Percentiles rank a stretch among this genome's conserved stretches.
These are phyloP conservation scores for Scaptomyza montana DNA, from an alignment of 1,140 invertebrate species.

Conservation along the genomic window DNA sequence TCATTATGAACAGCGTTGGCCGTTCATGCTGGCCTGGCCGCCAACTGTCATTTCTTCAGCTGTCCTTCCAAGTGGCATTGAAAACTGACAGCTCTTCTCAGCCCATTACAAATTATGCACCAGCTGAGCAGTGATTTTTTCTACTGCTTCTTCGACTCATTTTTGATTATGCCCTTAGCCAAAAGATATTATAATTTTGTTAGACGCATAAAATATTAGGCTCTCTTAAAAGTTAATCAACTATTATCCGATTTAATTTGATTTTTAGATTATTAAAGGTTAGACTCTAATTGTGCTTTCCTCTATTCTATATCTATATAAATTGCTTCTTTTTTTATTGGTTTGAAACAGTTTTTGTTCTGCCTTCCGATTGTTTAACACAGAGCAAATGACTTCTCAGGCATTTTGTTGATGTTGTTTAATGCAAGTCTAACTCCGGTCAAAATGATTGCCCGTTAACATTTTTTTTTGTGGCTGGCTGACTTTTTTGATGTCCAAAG, in stretches of 20 bases:
- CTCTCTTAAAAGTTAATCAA: not conserved
- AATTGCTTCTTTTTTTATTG: too few species aligned
- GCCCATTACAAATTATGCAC: constrained; percentile 36
- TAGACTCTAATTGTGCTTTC: too few species aligned
- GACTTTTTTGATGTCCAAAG: constrained; percentile 9
- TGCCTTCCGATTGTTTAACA: not conserved
- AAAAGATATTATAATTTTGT: not conserved
- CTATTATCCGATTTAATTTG: not conserved
- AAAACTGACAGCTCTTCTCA: constrained; percentile 45
- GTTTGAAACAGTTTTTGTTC: not conserved
- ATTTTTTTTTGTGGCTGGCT: constrained; percentile 9
- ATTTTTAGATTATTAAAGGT: too few species aligned
- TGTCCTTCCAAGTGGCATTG: constrained; percentile 59
- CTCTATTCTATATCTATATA: too few species aligned
- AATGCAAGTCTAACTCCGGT: not conserved
- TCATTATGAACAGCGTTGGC: constrained; percentile 53
- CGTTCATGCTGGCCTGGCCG: constrained; percentile 35
- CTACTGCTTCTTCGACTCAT: not conserved
- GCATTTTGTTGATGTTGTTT: constrained; percentile 1
- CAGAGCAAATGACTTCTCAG: not conserved
- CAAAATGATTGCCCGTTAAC: not conserved
- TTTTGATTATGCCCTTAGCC: not conserved
- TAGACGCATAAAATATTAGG: not conserved
- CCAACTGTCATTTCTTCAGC: constrained; percentile 57
- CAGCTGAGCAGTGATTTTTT: constrained; percentile 19